A percentile compares a stretch with the other conserved stretches of the same genome.
These are phyloP conservation scores for Microtus montanus DNA, from an alignment of 2,113 vertebrate species.

Conservation along the genomic window DNA sequence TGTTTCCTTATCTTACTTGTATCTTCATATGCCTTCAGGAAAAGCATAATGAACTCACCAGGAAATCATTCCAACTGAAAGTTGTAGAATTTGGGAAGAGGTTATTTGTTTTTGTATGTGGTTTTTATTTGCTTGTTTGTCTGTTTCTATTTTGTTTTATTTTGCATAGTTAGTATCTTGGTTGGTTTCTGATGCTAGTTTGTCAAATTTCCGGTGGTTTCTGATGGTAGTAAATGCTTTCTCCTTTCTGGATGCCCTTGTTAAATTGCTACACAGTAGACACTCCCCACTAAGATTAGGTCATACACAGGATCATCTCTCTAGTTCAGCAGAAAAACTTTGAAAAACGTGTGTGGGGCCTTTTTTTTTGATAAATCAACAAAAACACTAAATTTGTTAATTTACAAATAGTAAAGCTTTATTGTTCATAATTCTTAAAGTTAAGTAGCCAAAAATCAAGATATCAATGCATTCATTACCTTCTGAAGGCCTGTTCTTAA, in stretches of 20 bases:
- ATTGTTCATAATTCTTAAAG: background rate
- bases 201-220: constrained; percentile 21
- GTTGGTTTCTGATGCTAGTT: background rate
- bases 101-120: background rate
- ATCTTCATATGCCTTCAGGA: background rate
- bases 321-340: background rate
- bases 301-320: background rate
- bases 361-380: background rate
- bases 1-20: background rate
- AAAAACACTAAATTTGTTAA: background rate
- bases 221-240: background rate
- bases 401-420: background rate
- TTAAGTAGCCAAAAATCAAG: background rate
- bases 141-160: background rate
- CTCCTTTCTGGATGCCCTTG: background rate
- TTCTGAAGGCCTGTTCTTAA: background rate
- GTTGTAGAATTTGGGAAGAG: background rate
- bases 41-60: background rate
- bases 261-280: background rate
- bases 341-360: background rate
- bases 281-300: background rate
- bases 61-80: background rate
- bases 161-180: background rate
- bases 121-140: background rate
- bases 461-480: background rate